Conservation (phyloP, 2,888 invertebrate genomes). For the Morpho deidamia region DNA sequence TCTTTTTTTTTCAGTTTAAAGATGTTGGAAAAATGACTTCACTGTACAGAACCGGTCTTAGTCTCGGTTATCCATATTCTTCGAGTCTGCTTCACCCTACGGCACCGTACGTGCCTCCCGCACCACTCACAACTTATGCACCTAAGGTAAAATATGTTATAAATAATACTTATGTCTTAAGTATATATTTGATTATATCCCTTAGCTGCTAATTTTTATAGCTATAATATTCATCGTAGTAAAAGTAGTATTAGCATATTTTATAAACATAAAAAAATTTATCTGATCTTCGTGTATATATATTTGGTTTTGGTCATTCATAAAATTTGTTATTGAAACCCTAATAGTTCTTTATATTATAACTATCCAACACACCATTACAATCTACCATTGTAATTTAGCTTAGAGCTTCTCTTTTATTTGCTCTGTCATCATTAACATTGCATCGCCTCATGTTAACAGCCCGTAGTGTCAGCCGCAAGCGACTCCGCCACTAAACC, state of each 20-base stretch:
- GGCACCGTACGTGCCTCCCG: constrained; percentile 93
- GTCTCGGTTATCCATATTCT: constrained; percentile 87
- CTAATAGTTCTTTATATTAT: constrained; percentile 10
- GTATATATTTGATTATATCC: neutral
- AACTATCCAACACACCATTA: neutral
- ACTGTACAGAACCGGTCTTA: constrained; percentile 86
- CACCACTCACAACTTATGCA: constrained; percentile 90
- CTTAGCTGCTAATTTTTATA: neutral
- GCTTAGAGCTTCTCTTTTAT: constrained; percentile 54
- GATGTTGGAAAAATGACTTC: constrained; percentile 92
- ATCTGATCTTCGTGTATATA: neutral
- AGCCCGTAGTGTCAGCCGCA: constrained; percentile 78
- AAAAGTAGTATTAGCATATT: neutral
- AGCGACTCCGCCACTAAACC: constrained; percentile 76
- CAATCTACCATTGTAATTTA: constrained; percentile 23
- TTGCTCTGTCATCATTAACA: constrained; percentile 70
- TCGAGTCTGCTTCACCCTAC: constrained; percentile 89
- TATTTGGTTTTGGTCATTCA: constrained; percentile 4
- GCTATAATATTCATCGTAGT: neutral
- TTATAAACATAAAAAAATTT: neutral
- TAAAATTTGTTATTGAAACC: constrained; percentile 6
- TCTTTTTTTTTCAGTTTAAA: constrained; percentile 81
- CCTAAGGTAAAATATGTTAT: constrained; percentile 84
- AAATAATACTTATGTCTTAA: neutral
- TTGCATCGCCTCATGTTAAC: constrained; percentile 76